These are phyloP conservation scores for Tiliacea aurago DNA, from an alignment of 2,888 invertebrate genomes.

Conservation along the genomic window DNA sequence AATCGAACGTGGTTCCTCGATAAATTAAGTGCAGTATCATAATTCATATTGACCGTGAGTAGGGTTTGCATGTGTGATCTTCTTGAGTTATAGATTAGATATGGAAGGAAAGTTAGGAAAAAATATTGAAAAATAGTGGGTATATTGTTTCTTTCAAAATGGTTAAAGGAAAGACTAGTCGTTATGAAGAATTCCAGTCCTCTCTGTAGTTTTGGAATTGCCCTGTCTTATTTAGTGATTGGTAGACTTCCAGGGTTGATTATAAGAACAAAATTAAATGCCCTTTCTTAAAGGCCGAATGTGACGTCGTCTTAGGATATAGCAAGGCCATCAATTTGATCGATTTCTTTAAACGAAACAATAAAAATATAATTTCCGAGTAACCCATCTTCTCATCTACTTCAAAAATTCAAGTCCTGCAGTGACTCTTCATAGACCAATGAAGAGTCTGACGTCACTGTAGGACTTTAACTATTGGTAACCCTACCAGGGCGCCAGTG, in stretches of 20 bases:
- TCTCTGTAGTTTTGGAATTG: neutral
- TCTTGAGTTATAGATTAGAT: conserved; percentile 13
- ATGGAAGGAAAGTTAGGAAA: neutral
- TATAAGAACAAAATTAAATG: too few species aligned
- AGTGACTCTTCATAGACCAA: neutral
- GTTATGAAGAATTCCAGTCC: neutral
- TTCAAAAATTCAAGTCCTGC: too few species aligned
- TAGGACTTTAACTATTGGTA: conserved; percentile 29
- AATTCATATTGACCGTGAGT: conserved; percentile 73
- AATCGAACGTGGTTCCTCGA: conserved; percentile 74
- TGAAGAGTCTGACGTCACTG: neutral
- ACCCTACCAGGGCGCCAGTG: conserved; percentile 62
- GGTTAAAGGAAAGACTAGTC: neutral
- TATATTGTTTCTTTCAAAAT: neutral
- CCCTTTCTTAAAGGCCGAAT: neutral
- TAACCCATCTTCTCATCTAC: neutral
- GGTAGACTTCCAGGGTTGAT: neutral
- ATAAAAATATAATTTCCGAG: neutral
- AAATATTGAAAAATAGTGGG: neutral
- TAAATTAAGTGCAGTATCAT: conserved; percentile 82
- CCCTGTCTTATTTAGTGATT: neutral
- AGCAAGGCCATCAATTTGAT: neutral
- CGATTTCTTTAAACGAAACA: neutral
- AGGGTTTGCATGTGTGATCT: conserved; percentile 53
- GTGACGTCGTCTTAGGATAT: neutral